Percentiles rank a stretch among this genome's conserved stretches.
Evolutionary conservation across 1,140 invertebrate genomes (phyloP).

Genomic region (Panonychus citri): DNA sequence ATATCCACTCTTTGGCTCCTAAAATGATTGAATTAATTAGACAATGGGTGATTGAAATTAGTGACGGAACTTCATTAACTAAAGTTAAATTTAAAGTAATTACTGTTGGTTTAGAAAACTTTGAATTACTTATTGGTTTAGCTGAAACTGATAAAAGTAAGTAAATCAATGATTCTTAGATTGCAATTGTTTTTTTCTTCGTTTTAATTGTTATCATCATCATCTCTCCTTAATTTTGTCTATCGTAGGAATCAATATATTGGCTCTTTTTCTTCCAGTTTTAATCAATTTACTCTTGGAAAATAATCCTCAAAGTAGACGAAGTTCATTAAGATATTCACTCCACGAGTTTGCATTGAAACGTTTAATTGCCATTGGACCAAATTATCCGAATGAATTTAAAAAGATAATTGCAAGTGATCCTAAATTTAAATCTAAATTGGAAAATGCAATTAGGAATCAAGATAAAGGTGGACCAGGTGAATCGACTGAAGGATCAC

Average conservation of each 20-base stretch:
- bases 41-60: conserved; percentile 4
- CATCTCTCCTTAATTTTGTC: conserved; percentile 5
- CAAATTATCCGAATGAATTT: conserved; percentile 74
- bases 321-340: conserved; percentile 34
- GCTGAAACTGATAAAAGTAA: conserved; percentile 52
- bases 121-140: conserved; percentile 45
- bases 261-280: conserved; percentile 62
- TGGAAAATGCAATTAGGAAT: conserved; percentile 55
- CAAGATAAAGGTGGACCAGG: conserved; percentile 23
- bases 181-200: neutral
- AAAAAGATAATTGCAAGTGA: conserved; percentile 63
- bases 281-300: conserved; percentile 60
- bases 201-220: neutral
- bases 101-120: conserved; percentile 30
- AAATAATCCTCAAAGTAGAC: conserved; percentile 21
- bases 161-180: conserved; percentile 19
- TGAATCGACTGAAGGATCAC: conserved; percentile 19
- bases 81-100: conserved; percentile 21
- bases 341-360: conserved; percentile 66
- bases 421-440: conserved; percentile 44
- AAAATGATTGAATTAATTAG: conserved; percentile 18
- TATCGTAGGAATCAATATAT: conserved; percentile 54
- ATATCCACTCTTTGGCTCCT: conserved; percentile 52
- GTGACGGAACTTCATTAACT: conserved; percentile 1
- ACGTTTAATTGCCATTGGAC: conserved; percentile 68